phyloP scores from a whole-genome alignment of 2,113 vertebrate genomes.

The Blennius ocellaris region DNA sequence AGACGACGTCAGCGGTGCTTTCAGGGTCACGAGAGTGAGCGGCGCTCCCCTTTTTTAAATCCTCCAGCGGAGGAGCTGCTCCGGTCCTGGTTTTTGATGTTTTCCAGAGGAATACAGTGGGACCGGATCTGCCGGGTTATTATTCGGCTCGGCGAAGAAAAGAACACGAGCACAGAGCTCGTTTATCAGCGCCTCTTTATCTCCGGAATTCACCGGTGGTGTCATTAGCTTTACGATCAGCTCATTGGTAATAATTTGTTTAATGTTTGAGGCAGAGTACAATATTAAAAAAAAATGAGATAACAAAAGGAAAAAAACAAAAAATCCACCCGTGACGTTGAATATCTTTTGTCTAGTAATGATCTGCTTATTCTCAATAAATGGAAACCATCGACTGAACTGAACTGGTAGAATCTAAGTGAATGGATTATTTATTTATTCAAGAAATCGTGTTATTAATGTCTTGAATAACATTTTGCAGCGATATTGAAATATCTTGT shows the following conservation, averaged over 20 bases:
- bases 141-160: not conserved
- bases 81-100: not conserved
- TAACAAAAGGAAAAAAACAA: too few species aligned
- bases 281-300: too few species aligned
- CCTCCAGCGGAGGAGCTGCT: not conserved
- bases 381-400: too few species aligned
- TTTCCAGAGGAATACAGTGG: too few species aligned
- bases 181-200: conserved; percentile 34
- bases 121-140: conserved; percentile 1
- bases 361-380: too few species aligned
- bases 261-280: conserved; percentile 1
- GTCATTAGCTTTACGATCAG: conserved; percentile 14
- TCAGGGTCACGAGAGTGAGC: conserved; percentile 8
- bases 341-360: too few species aligned
- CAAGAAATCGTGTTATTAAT: too few species aligned
- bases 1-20: not conserved
- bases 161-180: conserved; percentile 8
- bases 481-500: too few species aligned
- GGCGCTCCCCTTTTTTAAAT: not conserved
- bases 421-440: too few species aligned
- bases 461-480: too few species aligned
- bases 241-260: conserved; percentile 31
- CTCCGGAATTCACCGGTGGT: conserved; percentile 7
- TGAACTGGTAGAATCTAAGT: too few species aligned
- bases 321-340: too few species aligned